A percentile compares a stretch with the other conserved stretches of the same genome.
phyloP scores from a whole-genome alignment of 2,888 invertebrate species.

The Stenoptilia bipunctidactyla region DNA sequence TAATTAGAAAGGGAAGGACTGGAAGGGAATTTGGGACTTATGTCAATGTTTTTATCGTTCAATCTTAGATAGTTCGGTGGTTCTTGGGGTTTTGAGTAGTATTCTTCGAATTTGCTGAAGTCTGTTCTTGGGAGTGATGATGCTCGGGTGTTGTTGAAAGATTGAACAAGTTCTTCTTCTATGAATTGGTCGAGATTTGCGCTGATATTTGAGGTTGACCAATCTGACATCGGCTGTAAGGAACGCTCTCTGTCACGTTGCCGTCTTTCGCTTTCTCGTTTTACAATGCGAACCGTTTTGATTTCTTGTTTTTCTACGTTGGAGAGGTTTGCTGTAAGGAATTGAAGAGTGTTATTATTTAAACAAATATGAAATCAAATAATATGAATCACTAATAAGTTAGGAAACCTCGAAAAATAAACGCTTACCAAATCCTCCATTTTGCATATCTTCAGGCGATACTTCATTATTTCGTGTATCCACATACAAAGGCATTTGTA shows the following conservation, averaged over 20 bases:
- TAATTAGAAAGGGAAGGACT: conserved; percentile 61
- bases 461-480: conserved; percentile 69
- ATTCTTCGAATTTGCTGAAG: conserved; percentile 48
- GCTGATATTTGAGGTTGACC: conserved; percentile 47
- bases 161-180: conserved; percentile 56
- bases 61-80: conserved; percentile 37
- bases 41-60: conserved; percentile 46
- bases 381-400: no score
- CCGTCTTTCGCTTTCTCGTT: conserved; percentile 89
- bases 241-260: conserved; percentile 84
- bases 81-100: conserved; percentile 40
- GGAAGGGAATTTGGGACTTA: conserved; percentile 58
- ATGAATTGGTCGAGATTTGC: conserved; percentile 60
- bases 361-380: no score
- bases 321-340: conserved; percentile 72
- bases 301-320: conserved; percentile 89
- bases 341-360: no score
- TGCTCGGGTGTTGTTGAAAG: conserved; percentile 44
- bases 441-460: conserved; percentile 51
- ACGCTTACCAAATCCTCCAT: conserved; percentile 44
- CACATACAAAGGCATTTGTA: conserved; percentile 76
- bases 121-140: conserved; percentile 67
- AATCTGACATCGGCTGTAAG: conserved; percentile 59
- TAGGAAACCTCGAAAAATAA: no score
- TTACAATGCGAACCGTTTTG: conserved; percentile 94